phyloP scores from a whole-genome alignment of 2,113 vertebrate species.

The Cheirogaleus medius region DNA sequence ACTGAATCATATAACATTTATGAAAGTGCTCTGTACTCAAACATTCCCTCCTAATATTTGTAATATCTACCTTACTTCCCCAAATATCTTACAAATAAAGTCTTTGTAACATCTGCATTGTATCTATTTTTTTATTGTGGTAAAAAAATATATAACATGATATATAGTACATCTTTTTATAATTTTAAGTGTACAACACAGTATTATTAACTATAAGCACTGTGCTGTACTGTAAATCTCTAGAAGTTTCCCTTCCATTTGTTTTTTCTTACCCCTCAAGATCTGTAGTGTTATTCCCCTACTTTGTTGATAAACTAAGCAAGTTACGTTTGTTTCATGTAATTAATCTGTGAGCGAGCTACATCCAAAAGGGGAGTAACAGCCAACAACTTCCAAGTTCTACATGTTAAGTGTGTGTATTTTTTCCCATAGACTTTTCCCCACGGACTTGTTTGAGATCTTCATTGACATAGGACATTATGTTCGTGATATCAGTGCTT shows the following conservation, averaged over 20 bases:
- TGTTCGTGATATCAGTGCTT: constrained; percentile 89
- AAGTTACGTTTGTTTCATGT: neutral
- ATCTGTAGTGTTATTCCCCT: neutral
- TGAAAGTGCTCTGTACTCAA: neutral
- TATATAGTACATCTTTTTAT: neutral
- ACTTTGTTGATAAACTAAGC: neutral
- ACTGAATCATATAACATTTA: neutral
- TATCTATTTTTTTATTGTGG: neutral
- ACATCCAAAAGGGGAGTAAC: neutral
- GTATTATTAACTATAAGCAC: neutral
- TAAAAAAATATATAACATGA: neutral
- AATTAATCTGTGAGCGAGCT: neutral
- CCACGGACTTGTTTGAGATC: constrained; percentile 92
- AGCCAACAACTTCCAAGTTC: neutral
- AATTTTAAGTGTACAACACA: neutral
- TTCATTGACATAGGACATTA: constrained; percentile 96
- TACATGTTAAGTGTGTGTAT: neutral
- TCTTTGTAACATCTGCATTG: neutral
- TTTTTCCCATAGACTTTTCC: constrained; percentile 87
- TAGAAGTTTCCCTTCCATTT: neutral
- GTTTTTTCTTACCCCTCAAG: neutral
- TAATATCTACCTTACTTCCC: neutral
- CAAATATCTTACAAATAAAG: neutral
- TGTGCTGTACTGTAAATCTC: neutral
- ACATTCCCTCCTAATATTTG: neutral